Conservation (phyloP, 2,797 vertebrate species). For the Chloroceryle inda region DNA sequence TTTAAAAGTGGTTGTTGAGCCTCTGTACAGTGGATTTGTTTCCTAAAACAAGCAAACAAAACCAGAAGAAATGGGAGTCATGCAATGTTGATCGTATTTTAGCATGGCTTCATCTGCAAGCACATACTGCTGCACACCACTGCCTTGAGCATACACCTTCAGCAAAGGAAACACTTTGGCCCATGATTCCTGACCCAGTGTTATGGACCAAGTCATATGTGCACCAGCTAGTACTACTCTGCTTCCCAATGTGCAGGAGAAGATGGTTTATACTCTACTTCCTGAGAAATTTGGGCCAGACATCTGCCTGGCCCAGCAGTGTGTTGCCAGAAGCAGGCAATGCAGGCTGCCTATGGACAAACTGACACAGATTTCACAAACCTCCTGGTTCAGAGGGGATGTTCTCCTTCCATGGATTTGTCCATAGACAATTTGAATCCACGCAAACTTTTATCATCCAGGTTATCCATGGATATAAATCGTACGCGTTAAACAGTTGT, state of each 20-base stretch:
- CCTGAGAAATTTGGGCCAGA: neutral
- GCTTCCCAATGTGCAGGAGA: neutral
- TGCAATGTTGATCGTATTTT: neutral
- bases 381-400: neutral
- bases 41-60: conserved; percentile 81
- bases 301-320: neutral
- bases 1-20: conserved; percentile 96
- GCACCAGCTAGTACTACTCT: neutral
- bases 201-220: fast-evolving
- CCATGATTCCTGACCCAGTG: neutral
- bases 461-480: neutral
- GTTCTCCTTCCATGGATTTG: neutral
- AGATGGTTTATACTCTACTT: neutral
- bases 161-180: neutral
- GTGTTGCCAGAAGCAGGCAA: fast-evolving
- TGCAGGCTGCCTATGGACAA: neutral
- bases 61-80: neutral
- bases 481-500: neutral
- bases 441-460: neutral
- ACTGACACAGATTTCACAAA: neutral
- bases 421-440: neutral
- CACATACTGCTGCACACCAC: neutral
- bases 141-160: neutral
- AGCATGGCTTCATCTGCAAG: neutral
- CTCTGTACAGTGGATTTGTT: conserved; percentile 95